Base-by-base conservation (phyloP, 1,140 invertebrate species). In the Atta cephalotes region DNA sequence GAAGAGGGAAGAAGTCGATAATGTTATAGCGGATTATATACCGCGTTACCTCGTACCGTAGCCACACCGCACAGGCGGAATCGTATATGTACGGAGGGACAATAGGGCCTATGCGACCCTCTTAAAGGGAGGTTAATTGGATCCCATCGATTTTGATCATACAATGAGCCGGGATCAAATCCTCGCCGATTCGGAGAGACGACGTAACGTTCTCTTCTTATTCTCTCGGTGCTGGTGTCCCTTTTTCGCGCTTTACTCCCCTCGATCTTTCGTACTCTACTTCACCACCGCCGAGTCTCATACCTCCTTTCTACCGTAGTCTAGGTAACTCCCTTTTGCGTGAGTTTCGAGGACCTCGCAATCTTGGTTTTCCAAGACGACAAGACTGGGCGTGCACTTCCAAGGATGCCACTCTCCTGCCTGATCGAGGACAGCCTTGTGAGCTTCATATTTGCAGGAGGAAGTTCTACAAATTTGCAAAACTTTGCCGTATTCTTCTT, bases 111-210 rank as follows among this genome's bases (percentile, higher is more conserved):
- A 25, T 45, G 86, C 85, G 85, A 89, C 87, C 92, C 89, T 91
- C 88, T 90, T 90, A 92, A 88, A 90, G 92, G 90, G 87, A 92
- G 90, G 92, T 93, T 93, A 93, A 93, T 93, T 93, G 92, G 91
- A 93, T 93, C 87, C 87, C 88, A 93, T 93, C 92, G 92, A 93
- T 93, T 92, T 70, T 82, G 89, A 92, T 92, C 86, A 88, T 51
- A 93, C 92, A 90, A 91, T 91, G 87, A 90, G 74, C 70, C 87
- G 63, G 86, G 87, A 92, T 92, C 91, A 87, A 92, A 92, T 91
- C 87, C 85, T 74, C 63, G 53, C 63, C 65, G 78, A 87, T 87
- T 85, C 76, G 76, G 35, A 65, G 49, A 65, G 86, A 70, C 89
- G 79, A 28, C 86, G 77, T 86, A 87, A 92, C 91, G 85, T 88